Percentiles rank a stretch among this genome's conserved stretches.
phyloP scores from a whole-genome alignment of 2,797 vertebrate genomes.

The Hyperoplus lanceolatus region DNA sequence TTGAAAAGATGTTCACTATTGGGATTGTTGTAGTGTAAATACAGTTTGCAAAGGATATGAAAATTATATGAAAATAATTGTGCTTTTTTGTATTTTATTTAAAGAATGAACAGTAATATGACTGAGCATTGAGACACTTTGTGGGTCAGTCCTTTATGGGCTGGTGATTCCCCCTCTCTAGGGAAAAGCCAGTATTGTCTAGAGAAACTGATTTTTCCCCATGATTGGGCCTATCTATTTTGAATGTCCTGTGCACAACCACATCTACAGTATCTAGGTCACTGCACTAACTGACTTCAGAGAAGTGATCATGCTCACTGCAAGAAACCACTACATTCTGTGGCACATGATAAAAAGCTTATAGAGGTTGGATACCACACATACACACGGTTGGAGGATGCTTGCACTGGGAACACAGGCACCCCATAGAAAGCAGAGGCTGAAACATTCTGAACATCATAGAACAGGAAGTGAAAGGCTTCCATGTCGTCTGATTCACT shows the following conservation, averaged over 20 bases:
- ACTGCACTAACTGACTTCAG: conserved; percentile 60
- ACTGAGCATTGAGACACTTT: not conserved
- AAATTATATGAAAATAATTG: no score
- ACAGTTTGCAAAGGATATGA: not conserved
- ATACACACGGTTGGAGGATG: conserved; percentile 15
- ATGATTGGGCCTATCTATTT: conserved; percentile 30
- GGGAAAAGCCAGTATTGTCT: conserved; percentile 17
- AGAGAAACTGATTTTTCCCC: conserved; percentile 14
- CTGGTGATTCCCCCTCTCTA: conserved; percentile 31
- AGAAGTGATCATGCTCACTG: conserved; percentile 57
- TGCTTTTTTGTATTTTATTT: no score
- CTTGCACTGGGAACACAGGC: conserved; percentile 2
- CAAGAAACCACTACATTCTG: conserved; percentile 46
- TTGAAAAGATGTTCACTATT: not conserved
- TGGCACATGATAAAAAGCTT: conserved; percentile 53
- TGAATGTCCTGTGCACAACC: conserved; percentile 50
- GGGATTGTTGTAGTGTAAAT: not conserved
- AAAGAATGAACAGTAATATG: not conserved
- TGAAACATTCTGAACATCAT: conserved; percentile 40
- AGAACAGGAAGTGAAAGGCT: conserved; percentile 23
- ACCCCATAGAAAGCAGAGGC: conserved; percentile 28
- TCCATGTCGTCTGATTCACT: conserved; percentile 17
- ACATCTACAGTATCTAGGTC: conserved; percentile 64
- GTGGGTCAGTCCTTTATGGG: not conserved
- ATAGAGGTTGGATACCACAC: conserved; percentile 36